These are phyloP conservation scores for Euspilapteryx auroguttella DNA, from an alignment of 2,888 invertebrate species.

Conservation along the genomic window DNA sequence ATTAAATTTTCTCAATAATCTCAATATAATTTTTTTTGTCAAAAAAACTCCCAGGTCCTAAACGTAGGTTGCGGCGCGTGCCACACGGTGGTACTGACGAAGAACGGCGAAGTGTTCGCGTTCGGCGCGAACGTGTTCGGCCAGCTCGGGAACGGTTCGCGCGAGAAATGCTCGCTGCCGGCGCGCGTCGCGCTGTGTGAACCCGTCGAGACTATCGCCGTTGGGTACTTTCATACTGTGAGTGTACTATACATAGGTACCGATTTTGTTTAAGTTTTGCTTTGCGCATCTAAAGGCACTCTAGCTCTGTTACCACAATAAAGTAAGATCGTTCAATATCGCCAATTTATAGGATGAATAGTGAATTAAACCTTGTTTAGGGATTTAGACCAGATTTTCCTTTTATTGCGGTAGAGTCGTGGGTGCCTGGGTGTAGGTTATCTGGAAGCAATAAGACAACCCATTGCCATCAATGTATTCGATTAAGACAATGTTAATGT, in stretches of 20 bases:
- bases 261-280: not conserved
- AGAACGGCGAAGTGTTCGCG: slow-evolving; percentile 69
- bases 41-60: slow-evolving; percentile 20
- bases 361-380: too few species aligned
- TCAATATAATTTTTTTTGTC: too few species aligned
- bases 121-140: slow-evolving; percentile 79
- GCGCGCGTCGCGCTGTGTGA: slow-evolving; percentile 35
- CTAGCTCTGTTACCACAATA: too few species aligned
- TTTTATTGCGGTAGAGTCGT: too few species aligned
- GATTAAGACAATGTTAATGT: too few species aligned
- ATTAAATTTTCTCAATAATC: too few species aligned
- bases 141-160: slow-evolving; percentile 66
- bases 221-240: slow-evolving; percentile 68
- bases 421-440: too few species aligned
- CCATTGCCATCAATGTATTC: too few species aligned
- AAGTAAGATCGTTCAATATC: too few species aligned
- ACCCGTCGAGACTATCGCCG: slow-evolving; percentile 44
- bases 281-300: not conserved
- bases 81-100: slow-evolving; percentile 71
- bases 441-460: too few species aligned
- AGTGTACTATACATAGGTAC: slow-evolving; percentile 15
- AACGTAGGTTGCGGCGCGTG: slow-evolving; percentile 66
- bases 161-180: slow-evolving; percentile 66
- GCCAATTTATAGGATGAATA: too few species aligned
- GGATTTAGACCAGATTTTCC: too few species aligned